A percentile compares a stretch with the other conserved stretches of the same genome.
Evolutionary conservation across 2,888 invertebrate genomes (phyloP).

Genomic region (Petrolisthes cinctipes): DNA sequence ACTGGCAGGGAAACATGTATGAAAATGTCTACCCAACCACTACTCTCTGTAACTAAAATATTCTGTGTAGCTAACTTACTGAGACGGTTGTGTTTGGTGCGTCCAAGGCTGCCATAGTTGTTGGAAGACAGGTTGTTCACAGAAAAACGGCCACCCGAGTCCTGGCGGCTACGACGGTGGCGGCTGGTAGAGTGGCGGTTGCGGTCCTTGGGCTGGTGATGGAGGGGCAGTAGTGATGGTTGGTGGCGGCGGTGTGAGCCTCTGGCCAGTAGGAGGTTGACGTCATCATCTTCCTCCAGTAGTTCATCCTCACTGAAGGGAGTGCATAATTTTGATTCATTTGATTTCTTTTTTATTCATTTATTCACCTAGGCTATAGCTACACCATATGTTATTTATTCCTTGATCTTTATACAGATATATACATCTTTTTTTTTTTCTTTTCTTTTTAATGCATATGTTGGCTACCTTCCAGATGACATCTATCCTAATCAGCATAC

Average conservation of each 20-base stretch:
- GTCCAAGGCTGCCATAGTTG: slow-evolving; percentile 17
- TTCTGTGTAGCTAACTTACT: slow-evolving; percentile 9
- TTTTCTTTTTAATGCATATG: no score
- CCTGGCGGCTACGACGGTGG: slow-evolving; percentile 47
- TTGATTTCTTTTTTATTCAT: no score
- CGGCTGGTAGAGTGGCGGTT: slow-evolving; percentile 44
- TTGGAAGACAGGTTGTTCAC: slow-evolving; percentile 43
- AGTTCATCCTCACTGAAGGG: slow-evolving; percentile 52
- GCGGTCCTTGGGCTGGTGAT: slow-evolving; percentile 35
- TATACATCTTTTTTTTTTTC: no score
- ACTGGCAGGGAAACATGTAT: no score
- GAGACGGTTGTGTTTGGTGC: slow-evolving; percentile 60
- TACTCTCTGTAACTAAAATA: no score
- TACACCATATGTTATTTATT: no score
- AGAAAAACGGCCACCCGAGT: slow-evolving; percentile 36
- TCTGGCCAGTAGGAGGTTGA: slow-evolving; percentile 2
- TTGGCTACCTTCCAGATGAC: no score
- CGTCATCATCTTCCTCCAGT: slow-evolving; percentile 46
- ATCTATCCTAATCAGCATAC: no score
- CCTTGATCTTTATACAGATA: no score
- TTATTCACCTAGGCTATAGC: no score
- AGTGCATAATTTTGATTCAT: background rate
- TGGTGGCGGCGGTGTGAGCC: slow-evolving; percentile 26
- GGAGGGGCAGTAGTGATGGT: slow-evolving; percentile 17
- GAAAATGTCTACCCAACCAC: no score